Evolutionary conservation across 2,113 vertebrate species (phyloP).

Genomic region (Sorex fumeus): DNA sequence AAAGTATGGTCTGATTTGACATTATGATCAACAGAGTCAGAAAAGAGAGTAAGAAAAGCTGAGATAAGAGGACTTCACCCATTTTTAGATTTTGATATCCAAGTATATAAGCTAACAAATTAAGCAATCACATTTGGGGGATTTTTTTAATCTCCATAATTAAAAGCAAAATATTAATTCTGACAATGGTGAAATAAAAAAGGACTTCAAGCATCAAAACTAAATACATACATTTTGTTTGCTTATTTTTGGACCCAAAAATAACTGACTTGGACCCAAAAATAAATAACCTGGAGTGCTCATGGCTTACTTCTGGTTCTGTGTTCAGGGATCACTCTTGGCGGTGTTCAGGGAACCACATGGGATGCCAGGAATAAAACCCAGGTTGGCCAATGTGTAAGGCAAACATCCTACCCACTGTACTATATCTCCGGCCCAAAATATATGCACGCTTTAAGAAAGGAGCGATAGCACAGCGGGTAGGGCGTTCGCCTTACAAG

Average conservation of each 20-base stretch:
- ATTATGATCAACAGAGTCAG: slow-evolving; percentile 30
- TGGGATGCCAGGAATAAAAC: too few relatives aligned
- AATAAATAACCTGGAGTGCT: too few relatives aligned
- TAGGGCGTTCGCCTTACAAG: too few relatives aligned
- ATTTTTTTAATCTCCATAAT: neutral
- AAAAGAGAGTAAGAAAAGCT: neutral
- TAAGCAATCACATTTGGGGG: neutral
- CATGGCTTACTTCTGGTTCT: too few relatives aligned
- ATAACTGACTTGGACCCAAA: too few relatives aligned
- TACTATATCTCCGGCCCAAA: too few relatives aligned
- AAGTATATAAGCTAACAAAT: neutral
- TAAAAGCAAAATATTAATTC: slow-evolving; percentile 59
- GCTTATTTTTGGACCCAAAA: too few relatives aligned
- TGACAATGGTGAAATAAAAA: slow-evolving; percentile 35
- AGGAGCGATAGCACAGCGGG: too few relatives aligned
- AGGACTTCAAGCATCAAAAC: slow-evolving; percentile 20
- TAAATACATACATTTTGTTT: neutral
- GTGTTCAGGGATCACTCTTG: too few relatives aligned
- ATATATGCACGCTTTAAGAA: slow-evolving; percentile 6
- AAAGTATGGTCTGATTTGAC: neutral
- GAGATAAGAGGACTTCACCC: neutral
- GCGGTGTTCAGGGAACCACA: too few relatives aligned
- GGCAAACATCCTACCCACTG: too few relatives aligned
- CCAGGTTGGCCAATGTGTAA: too few relatives aligned
- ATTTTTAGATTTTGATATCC: neutral